A percentile compares a stretch with the other conserved stretches of the same genome.
Conservation (phyloP, 2,113 vertebrate genomes). For the Tachysurus fulvidraco region DNA sequence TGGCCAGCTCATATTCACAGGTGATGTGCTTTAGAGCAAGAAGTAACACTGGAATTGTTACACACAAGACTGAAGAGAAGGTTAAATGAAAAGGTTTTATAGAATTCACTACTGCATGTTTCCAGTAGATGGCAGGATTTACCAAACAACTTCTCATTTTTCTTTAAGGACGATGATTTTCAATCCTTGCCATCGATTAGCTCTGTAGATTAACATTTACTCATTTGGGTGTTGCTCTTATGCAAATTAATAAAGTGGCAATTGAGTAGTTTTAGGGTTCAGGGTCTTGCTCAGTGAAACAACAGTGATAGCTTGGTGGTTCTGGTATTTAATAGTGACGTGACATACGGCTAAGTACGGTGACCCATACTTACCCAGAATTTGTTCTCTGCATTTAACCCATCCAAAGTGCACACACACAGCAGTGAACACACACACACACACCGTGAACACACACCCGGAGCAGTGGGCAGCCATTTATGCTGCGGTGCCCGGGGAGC, state of each 20-base stretch:
- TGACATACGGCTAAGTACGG: too few species aligned
- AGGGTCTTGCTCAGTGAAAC: background rate
- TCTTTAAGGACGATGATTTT: background rate
- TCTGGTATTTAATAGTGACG: too few species aligned
- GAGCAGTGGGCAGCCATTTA: too few species aligned
- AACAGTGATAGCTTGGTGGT: background rate
- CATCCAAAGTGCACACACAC: too few species aligned
- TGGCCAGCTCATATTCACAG: slow-evolving; percentile 90
- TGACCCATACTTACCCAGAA: too few species aligned
- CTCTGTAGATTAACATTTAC: background rate
- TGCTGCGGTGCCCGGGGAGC: too few species aligned
- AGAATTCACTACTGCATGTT: background rate
- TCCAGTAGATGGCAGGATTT: slow-evolving; percentile 50
- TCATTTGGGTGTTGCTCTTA: too few species aligned
- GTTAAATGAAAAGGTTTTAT: background rate
- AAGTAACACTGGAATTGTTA: background rate
- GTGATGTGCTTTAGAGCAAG: slow-evolving; percentile 62
- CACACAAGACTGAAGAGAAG: slow-evolving; percentile 20
- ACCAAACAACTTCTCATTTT: background rate
- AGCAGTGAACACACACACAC: too few species aligned
- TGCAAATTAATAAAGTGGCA: background rate
- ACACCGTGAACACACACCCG: too few species aligned
- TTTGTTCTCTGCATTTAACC: too few species aligned
- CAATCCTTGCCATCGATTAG: background rate
- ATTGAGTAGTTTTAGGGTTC: background rate